Evolutionary conservation across 2,113 vertebrate genomes (phyloP), one percentile per base, ranked within the genome.

Genomic region (Corythaeola cristata): DNA sequence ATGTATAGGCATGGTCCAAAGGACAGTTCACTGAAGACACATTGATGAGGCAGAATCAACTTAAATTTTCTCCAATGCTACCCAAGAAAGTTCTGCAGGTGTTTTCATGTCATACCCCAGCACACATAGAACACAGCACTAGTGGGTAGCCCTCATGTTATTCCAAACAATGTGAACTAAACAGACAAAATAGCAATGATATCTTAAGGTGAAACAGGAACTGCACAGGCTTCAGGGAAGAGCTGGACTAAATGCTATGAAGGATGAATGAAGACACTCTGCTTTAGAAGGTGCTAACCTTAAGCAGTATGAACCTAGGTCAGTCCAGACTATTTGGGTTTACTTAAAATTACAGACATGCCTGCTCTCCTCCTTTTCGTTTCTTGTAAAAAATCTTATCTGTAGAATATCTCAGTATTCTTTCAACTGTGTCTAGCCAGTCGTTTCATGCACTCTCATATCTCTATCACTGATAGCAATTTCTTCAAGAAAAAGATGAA

Each of bases 401-500:
- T 63, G 53, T 47, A 67, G 45, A 28, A 69, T 72, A 44, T 17
- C 11, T 58, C 27, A 58, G 10, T 44, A 30, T 49, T 58, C 50
- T 71, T 79, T 72, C n/a, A 75, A 52, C 32, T 72, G 12, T 44
- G 18, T 67, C 30, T 86, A 89, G 37, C 7, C 62, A 33, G 8
- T 32, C 83, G 21, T 49, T 75, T 83, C 52, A 72, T 30, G 3
- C 21, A 39, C 2, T 75, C 28, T 69, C 11, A 26, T 21, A 44
- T 49, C 15, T n/a, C 56, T 49, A 35, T n/a, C 44, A 67, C 4
- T 26, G 17, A 79, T 6, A 16, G 9, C 0, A 2, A 39, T 26
- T 75, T 85, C 9, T 74, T 55, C 52, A 89, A 80, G 71, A 56
- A 74, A 60, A 92, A 45, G 16, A 62, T 2, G 3, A 64, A 87